Evolutionary conservation across 2,888 invertebrate genomes (phyloP).

Genomic region (Hermodice carunculata): DNA sequence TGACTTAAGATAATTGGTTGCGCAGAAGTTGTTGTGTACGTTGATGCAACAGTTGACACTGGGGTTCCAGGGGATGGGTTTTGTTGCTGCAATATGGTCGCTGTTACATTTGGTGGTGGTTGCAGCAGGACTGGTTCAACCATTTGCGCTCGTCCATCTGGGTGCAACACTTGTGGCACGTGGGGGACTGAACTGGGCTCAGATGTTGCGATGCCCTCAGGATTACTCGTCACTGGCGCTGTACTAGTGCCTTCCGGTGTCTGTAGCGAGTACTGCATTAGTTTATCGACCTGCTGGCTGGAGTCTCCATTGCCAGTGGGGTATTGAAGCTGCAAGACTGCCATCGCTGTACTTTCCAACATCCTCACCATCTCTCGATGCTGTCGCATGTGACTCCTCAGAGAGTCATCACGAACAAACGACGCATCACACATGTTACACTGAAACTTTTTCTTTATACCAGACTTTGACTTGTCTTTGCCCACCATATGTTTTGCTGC

Average conservation of each 20-base stretch:
- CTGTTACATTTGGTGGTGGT: too few species aligned
- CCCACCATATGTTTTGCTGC: background rate
- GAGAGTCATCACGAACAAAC: slow-evolving; percentile 70
- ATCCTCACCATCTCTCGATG: slow-evolving; percentile 55
- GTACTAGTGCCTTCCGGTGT: background rate
- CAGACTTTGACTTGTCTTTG: background rate
- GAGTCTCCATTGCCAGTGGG: background rate
- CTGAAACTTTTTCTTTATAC: slow-evolving; percentile 51
- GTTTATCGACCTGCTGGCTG: background rate
- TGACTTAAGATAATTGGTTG: background rate
- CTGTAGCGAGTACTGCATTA: background rate
- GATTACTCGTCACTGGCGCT: background rate
- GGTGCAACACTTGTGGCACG: too few species aligned
- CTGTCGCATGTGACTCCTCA: slow-evolving; percentile 69
- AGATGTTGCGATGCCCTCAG: background rate
- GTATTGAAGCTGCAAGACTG: slow-evolving; percentile 46
- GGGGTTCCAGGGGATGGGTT: too few species aligned
- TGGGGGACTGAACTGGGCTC: too few species aligned
- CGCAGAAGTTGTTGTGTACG: background rate
- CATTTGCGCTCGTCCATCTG: too few species aligned
- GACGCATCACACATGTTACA: slow-evolving; percentile 66
- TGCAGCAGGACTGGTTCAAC: background rate
- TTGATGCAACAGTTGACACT: background rate
- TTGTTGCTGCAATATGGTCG: too few species aligned
- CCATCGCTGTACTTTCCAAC: slow-evolving; percentile 47